These are phyloP conservation scores for Ceratosolen fusciceps DNA, from an alignment of 1,140 invertebrate genomes.

Conservation along the genomic window DNA sequence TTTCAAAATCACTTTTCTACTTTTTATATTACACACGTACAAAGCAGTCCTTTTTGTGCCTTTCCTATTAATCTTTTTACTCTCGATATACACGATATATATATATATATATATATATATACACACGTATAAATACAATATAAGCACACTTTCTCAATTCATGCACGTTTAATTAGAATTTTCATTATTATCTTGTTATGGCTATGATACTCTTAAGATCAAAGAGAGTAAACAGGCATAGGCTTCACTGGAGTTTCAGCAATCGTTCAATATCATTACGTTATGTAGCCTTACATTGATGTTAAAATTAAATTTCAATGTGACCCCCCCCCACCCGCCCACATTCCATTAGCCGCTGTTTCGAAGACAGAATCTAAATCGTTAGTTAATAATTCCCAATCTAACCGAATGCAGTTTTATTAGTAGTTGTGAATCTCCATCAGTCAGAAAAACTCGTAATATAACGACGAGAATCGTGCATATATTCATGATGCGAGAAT, in stretches of 20 bases:
- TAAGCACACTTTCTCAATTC: slow-evolving; percentile 32
- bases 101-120: not conserved
- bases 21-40: not conserved
- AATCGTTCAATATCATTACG: slow-evolving; percentile 68
- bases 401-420: slow-evolving; percentile 3
- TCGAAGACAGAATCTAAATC: not conserved
- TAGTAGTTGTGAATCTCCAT: slow-evolving; percentile 5
- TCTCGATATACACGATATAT: slow-evolving; percentile 14
- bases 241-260: slow-evolving; percentile 70
- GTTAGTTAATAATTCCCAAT: slow-evolving; percentile 10
- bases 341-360: slow-evolving; percentile 10
- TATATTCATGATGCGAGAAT: slow-evolving; percentile 15
- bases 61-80: slow-evolving; percentile 11
- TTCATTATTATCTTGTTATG: not conserved
- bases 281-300: slow-evolving; percentile 73
- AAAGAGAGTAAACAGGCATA: slow-evolving; percentile 61
- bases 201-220: slow-evolving; percentile 30
- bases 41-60: not conserved
- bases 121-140: slow-evolving; percentile 22
- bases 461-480: slow-evolving; percentile 36
- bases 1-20: not conserved
- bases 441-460: slow-evolving; percentile 43
- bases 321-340: too few species aligned
- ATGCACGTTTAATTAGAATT: slow-evolving; percentile 33
- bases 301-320: slow-evolving; percentile 50